phyloP scores from a whole-genome alignment of 2,888 invertebrate species.

The Xanthia icteritia region DNA sequence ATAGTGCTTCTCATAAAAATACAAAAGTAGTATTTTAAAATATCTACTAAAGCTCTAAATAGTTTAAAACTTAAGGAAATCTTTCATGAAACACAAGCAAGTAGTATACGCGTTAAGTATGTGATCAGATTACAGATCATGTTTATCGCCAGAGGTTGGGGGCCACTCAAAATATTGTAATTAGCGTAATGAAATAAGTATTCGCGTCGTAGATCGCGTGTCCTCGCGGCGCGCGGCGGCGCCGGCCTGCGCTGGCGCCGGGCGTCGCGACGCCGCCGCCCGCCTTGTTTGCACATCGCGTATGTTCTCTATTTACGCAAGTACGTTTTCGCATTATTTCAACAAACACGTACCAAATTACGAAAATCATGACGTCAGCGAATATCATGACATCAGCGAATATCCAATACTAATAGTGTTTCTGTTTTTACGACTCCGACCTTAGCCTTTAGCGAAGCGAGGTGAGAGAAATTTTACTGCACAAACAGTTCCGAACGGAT shows the following conservation, averaged over 20 bases:
- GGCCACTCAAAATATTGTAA: slow-evolving; percentile 65
- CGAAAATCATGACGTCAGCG: slow-evolving; percentile 73
- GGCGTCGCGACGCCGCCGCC: slow-evolving; percentile 81
- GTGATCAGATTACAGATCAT: slow-evolving; percentile 59
- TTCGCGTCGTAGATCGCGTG: slow-evolving; percentile 71
- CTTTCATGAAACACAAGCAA: slow-evolving; percentile 36
- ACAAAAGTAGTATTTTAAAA: not conserved
- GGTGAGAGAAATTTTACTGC: slow-evolving; percentile 44
- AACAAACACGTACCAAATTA: slow-evolving; percentile 79
- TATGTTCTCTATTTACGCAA: slow-evolving; percentile 87
- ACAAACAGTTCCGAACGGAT: slow-evolving; percentile 29
- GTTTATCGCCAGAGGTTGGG: slow-evolving; percentile 55
- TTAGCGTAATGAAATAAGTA: slow-evolving; percentile 74
- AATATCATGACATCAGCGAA: slow-evolving; percentile 71
- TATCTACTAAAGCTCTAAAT: not conserved
- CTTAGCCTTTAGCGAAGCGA: slow-evolving; percentile 52
- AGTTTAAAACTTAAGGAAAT: slow-evolving; percentile 36
- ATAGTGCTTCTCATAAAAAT: slow-evolving; percentile 7
- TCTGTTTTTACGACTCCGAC: slow-evolving; percentile 58
- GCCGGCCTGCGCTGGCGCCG: slow-evolving; percentile 75
- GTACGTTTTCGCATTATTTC: slow-evolving; percentile 82
- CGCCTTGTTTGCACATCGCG: slow-evolving; percentile 84
- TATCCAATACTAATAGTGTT: slow-evolving; percentile 62
- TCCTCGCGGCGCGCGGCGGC: slow-evolving; percentile 75
- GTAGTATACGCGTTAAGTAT: slow-evolving; percentile 23